Evolutionary conservation across 1,140 invertebrate species (phyloP).

Genomic region (Drosophila jambulina): DNA sequence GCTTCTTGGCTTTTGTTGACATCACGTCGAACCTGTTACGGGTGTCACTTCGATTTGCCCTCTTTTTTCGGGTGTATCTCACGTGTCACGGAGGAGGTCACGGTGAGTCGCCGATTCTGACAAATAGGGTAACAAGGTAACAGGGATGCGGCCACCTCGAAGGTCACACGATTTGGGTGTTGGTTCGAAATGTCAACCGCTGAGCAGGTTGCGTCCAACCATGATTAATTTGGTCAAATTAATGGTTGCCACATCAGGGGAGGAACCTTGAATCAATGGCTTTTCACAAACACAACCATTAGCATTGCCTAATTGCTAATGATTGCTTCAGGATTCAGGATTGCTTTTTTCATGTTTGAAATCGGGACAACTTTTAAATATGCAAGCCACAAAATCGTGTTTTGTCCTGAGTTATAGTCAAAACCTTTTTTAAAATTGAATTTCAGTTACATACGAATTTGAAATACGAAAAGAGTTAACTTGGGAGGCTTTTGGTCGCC

Average conservation of each 20-base stretch:
- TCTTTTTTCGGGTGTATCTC: conserved; percentile 15
- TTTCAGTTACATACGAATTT: neutral
- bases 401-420: too few relatives aligned
- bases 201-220: neutral
- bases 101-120: conserved; percentile 45
- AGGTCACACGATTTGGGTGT: conserved; percentile 5
- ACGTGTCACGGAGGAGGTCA: conserved; percentile 34
- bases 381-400: neutral
- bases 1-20: conserved; percentile 71
- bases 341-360: neutral
- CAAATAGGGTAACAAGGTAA: conserved; percentile 26
- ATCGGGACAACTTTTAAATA: neutral
- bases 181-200: neutral
- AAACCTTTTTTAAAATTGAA: neutral
- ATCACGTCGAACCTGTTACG: conserved; percentile 75
- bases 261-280: neutral
- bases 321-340: neutral
- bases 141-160: conserved; percentile 19
- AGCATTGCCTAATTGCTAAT: neutral
- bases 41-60: conserved; percentile 65
- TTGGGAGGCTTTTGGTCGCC: neutral
- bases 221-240: conserved; percentile 7
- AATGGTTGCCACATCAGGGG: neutral
- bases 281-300: neutral
- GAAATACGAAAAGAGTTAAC: neutral